Percentiles rank a stretch among this genome's conserved stretches.
Conservation (phyloP, 2,113 vertebrate species). For the Rhagologus leucostigma region DNA sequence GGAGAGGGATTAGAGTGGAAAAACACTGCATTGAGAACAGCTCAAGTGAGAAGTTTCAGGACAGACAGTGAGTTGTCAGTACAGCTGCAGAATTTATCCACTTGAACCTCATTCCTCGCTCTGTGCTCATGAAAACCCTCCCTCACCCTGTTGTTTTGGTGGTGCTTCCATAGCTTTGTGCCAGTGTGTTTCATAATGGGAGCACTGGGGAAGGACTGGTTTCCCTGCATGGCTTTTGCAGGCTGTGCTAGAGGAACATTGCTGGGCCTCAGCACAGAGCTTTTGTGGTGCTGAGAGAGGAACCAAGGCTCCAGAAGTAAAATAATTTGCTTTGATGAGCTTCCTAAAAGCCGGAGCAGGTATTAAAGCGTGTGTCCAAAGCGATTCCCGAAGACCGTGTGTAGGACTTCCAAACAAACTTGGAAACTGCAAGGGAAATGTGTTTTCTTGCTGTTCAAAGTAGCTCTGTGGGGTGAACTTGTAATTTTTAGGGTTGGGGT, state of each 20-base stretch:
- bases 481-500: not conserved
- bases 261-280: not conserved
- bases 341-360: not conserved
- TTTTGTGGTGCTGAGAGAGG: not conserved
- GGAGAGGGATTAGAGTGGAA: not conserved
- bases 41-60: not conserved
- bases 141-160: not conserved
- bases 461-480: not conserved
- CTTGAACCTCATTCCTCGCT: fast-evolving
- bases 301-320: not conserved
- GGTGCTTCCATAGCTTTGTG: not conserved
- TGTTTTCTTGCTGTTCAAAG: not conserved
- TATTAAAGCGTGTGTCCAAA: not conserved
- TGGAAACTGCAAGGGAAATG: not conserved
- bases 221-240: not conserved
- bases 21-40: not conserved
- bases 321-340: not conserved
- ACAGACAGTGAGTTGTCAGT: not conserved
- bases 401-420: not conserved
- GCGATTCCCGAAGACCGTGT: fast-evolving
- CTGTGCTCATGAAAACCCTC: not conserved
- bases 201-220: not conserved
- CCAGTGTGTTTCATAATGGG: not conserved
- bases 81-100: not conserved
- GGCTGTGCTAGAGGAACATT: not conserved